Percentiles rank a stretch among this genome's conserved stretches.
Conservation (phyloP, 2,113 vertebrate species). For the Podarcis raffonei region DNA sequence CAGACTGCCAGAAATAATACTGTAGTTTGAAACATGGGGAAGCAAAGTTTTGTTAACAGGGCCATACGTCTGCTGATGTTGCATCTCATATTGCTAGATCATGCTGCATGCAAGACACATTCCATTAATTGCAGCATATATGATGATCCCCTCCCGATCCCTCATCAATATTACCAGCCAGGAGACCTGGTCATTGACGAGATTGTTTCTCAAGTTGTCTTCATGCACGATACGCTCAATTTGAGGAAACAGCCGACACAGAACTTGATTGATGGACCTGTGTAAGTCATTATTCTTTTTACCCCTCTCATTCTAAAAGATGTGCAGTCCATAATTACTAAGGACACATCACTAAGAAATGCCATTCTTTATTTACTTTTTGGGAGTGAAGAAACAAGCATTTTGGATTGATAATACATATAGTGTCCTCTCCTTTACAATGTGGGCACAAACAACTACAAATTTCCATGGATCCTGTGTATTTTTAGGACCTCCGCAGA, state of each 20-base stretch:
- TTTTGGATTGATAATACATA: too few relatives aligned
- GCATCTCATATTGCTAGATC: neutral
- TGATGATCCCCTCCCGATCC: neutral
- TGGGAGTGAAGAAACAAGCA: too few relatives aligned
- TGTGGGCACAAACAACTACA: too few relatives aligned
- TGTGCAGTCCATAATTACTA: too few relatives aligned
- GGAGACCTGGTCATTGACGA: neutral
- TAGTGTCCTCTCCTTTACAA: too few relatives aligned
- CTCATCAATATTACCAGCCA: neutral
- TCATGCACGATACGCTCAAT: neutral
- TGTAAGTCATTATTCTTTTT: accelerated
- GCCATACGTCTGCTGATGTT: too few relatives aligned
- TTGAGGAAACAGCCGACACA: neutral
- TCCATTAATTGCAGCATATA: neutral
- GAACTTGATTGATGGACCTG: neutral
- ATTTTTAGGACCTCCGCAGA: too few relatives aligned
- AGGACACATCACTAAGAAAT: too few relatives aligned
- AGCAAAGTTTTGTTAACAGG: neutral
- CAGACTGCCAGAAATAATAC: too few relatives aligned
- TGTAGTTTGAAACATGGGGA: neutral
- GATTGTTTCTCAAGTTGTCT: neutral
- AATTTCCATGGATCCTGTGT: too few relatives aligned
- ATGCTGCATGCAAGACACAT: neutral
- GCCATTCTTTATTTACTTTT: too few relatives aligned
- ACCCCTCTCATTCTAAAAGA: too few relatives aligned